Evolutionary conservation across 2,113 vertebrate genomes (phyloP).

Genomic region (Australoheros scitulus): DNA sequence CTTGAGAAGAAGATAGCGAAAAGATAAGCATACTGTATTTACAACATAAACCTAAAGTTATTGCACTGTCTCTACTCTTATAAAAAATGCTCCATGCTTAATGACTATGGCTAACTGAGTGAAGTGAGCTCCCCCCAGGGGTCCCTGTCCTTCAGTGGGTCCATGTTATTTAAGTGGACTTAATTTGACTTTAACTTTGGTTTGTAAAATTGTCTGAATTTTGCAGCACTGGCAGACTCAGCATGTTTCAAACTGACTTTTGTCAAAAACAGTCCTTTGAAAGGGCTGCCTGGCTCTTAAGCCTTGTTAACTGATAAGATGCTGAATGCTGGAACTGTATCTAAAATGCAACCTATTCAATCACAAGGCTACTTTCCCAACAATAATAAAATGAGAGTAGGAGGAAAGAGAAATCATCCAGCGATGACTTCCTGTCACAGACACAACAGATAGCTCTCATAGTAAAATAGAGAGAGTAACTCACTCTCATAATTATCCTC

Average conservation of each 20-base stretch:
- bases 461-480: conserved; percentile 7
- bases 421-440: conserved; percentile 9
- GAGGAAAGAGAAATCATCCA: neutral
- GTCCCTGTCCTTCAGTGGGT: neutral
- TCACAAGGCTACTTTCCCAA: neutral
- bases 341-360: neutral
- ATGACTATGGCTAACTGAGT: neutral
- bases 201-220: too few species aligned
- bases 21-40: neutral
- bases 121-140: neutral
- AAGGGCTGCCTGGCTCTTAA: neutral
- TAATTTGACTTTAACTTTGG: too few species aligned
- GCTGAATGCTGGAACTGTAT: neutral
- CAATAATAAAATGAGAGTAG: neutral
- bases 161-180: neutral
- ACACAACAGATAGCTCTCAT: neutral
- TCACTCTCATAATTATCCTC: neutral
- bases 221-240: too few species aligned
- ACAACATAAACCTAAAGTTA: neutral
- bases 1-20: neutral
- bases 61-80: neutral
- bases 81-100: neutral
- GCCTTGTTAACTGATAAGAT: neutral
- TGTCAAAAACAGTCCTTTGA: neutral
- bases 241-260: neutral